Evolutionary conservation across 2,797 vertebrate genomes (phyloP), one percentile per base, ranked within the genome.

Genomic region (Molossus alvarezi): DNA sequence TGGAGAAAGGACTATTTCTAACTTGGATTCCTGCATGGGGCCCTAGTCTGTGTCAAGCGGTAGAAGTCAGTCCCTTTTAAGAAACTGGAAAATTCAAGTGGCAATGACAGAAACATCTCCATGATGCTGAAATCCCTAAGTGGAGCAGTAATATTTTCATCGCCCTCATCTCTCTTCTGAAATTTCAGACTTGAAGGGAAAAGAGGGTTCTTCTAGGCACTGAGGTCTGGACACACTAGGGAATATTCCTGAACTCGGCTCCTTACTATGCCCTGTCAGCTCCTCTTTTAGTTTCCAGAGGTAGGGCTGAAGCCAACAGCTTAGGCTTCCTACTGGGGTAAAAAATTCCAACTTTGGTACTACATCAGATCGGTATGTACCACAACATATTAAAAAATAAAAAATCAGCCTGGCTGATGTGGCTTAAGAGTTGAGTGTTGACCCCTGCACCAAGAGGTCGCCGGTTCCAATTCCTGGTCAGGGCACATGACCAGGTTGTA

Each of bases 101-200:
- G 25, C 41, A 41, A 90, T 96, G 90, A 67, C 72, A 64, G 55
- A 96, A 80, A 67, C 58, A 67, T 45, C 45, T 62, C 53, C 21
- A 7, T n/a, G 25, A n/a, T 58, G 23, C 29, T 62, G 45, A 86
- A 88, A 60, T 73, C 51, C 14, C 65, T 69, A 71, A 17, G 23
- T 20, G 10, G 76, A 96, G 48, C 72, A 60, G 53, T 27, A 37
- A 53, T 55, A 72, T 53, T 90, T 76, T 82, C 57, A 86, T 81
- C 65, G 57, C 21, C 48, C 41, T 91, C 17, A 17, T 72, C 14
- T 67, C 14, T 33, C 73, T 65, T 48, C 7, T 6, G 88, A 82
- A 58, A 81, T 33, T 48, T 92, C 37, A 91, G n/a, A 82, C 48
- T 21, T 82, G 67, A 48, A 17, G 29, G 29, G 58, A 79, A 55